A percentile compares a stretch with the other conserved stretches of the same genome.
phyloP scores from a whole-genome alignment of 37 sponge, comb jelly and placozoan genomes.

The Oopsacas minuta region DNA sequence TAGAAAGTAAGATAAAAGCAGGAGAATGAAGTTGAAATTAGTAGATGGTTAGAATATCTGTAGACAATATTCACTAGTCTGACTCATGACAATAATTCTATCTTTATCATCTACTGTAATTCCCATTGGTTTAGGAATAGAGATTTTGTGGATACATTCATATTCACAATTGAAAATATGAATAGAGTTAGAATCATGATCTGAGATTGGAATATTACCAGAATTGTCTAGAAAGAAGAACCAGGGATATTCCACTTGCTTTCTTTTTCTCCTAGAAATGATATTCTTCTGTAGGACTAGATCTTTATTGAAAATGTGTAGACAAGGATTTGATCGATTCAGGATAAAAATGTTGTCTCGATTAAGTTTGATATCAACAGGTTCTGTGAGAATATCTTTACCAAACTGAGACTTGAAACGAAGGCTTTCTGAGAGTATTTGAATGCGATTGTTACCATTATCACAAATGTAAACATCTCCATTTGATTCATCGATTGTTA shows the following conservation, averaged over 20 bases:
- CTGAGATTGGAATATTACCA: neutral
- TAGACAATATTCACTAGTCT: neutral
- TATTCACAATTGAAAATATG: neutral
- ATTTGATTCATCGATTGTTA: neutral
- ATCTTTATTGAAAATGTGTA: neutral
- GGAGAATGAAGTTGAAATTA: too few species aligned
- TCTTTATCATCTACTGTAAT: neutral
- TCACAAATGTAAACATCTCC: neutral
- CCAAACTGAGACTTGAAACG: neutral
- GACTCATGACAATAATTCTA: neutral
- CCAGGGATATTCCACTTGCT: neutral
- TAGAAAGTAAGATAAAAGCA: too few species aligned
- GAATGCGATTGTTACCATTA: neutral
- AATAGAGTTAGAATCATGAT: neutral
- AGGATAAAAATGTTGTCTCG: neutral
- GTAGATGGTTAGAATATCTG: conserved; percentile 6
- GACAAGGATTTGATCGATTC: neutral
- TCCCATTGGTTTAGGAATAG: neutral
- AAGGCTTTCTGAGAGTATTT: neutral
- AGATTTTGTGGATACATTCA: neutral
- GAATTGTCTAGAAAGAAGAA: neutral
- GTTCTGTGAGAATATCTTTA: neutral
- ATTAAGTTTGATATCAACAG: neutral
- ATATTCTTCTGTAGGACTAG: neutral
- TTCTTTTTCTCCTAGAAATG: neutral